phyloP scores from a whole-genome alignment of 2,888 invertebrate species.

The Pristionchus japonicus region DNA sequence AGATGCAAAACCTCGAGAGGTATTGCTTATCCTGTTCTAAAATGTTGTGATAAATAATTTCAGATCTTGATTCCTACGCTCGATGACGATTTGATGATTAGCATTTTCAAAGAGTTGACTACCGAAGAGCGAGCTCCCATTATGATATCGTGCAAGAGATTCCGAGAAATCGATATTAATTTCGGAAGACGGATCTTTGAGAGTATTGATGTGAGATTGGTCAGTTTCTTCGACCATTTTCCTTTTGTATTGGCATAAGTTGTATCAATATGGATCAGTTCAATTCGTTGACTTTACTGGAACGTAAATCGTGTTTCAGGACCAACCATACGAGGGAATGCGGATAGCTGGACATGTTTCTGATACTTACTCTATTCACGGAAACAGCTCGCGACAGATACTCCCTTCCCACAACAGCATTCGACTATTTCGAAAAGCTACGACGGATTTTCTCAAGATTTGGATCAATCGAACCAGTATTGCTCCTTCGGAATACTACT shows the following conservation, averaged over 20 bases:
- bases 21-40: too few species aligned
- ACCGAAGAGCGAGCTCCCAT: background rate
- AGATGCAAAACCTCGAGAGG: too few species aligned
- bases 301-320: too few species aligned
- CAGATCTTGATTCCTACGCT: background rate
- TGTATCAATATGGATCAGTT: too few species aligned
- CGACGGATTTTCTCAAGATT: background rate
- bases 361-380: too few species aligned
- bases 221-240: too few species aligned
- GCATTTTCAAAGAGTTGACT: background rate
- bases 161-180: background rate
- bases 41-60: too few species aligned
- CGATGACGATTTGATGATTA: background rate
- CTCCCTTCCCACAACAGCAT: background rate
- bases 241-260: too few species aligned
- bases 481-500: background rate
- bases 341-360: too few species aligned
- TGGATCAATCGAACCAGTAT: background rate
- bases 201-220: background rate
- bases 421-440: background rate
- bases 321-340: too few species aligned
- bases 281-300: background rate
- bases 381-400: background rate
- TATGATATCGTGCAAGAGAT: background rate
- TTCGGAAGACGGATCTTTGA: background rate